Evolutionary conservation across 2,113 vertebrate genomes (phyloP).

Genomic region (Rhinolophus ferrumequinum): DNA sequence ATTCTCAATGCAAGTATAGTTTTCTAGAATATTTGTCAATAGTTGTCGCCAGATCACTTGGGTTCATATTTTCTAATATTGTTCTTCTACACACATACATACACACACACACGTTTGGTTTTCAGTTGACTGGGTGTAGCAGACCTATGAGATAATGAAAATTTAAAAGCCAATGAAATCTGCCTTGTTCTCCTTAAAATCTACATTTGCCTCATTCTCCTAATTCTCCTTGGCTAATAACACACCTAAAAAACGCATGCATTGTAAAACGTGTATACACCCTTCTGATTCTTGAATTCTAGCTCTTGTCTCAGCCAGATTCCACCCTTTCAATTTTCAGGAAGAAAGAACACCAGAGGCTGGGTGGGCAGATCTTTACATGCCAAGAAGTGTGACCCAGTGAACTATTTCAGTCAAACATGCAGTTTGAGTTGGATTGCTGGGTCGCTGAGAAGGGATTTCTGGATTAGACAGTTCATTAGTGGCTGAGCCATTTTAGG

Average conservation of each 20-base stretch:
- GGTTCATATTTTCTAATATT: background rate
- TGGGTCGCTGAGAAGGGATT: slow-evolving; percentile 5
- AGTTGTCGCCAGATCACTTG: background rate
- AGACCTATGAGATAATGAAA: background rate
- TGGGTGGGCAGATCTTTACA: slow-evolving; percentile 14
- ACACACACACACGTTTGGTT: background rate
- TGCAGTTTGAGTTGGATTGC: background rate
- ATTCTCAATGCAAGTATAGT: background rate
- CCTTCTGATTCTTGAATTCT: slow-evolving; percentile 28
- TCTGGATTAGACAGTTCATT: slow-evolving; percentile 62
- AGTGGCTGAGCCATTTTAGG: background rate
- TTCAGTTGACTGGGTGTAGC: background rate
- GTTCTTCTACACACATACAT: background rate
- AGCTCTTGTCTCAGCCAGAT: background rate
- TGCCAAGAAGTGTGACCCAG: slow-evolving; percentile 39
- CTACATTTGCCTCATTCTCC: background rate
- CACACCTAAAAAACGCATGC: background rate
- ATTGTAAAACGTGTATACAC: background rate
- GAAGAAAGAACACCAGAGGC: slow-evolving; percentile 40
- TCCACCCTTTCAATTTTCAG: slow-evolving; percentile 17
- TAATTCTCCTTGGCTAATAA: background rate
- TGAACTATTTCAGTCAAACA: slow-evolving; percentile 43
- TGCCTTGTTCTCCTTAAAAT: slow-evolving; percentile 18
- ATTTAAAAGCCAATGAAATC: background rate
- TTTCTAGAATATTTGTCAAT: slow-evolving; percentile 9